phyloP scores from a whole-genome alignment of 2,113 vertebrate species.

The Pelecanoides urinatrix region DNA sequence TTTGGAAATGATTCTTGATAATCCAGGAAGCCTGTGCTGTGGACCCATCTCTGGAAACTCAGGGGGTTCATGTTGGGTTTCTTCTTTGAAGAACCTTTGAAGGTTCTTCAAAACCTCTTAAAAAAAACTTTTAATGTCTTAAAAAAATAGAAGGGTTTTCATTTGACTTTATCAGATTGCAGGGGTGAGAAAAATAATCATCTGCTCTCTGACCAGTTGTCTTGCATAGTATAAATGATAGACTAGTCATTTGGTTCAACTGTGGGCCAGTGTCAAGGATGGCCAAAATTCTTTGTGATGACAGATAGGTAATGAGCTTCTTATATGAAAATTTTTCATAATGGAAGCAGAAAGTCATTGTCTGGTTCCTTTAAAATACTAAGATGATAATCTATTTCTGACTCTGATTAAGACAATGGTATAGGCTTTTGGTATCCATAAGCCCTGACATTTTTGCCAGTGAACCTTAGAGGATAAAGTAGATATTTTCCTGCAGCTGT shows the following conservation, averaged over 20 bases:
- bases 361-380: neutral
- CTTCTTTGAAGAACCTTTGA: neutral
- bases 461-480: neutral
- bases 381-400: neutral
- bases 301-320: neutral
- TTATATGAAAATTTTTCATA: neutral
- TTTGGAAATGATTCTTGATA: neutral
- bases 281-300: neutral
- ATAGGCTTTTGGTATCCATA: neutral
- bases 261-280: neutral
- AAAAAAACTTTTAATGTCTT: neutral
- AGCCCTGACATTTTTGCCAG: neutral
- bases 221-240: neutral
- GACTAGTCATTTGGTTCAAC: neutral
- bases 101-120: neutral
- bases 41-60: neutral
- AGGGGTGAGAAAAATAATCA: neutral
- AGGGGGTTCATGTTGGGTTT: neutral
- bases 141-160: neutral
- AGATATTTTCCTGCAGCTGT: neutral
- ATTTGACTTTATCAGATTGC: neutral
- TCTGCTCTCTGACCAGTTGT: neutral
- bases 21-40: neutral
- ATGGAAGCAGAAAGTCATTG: neutral
- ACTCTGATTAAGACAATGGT: neutral